Conservation (phyloP, 2,888 invertebrate genomes). For the Drosophila helvetica region DNA sequence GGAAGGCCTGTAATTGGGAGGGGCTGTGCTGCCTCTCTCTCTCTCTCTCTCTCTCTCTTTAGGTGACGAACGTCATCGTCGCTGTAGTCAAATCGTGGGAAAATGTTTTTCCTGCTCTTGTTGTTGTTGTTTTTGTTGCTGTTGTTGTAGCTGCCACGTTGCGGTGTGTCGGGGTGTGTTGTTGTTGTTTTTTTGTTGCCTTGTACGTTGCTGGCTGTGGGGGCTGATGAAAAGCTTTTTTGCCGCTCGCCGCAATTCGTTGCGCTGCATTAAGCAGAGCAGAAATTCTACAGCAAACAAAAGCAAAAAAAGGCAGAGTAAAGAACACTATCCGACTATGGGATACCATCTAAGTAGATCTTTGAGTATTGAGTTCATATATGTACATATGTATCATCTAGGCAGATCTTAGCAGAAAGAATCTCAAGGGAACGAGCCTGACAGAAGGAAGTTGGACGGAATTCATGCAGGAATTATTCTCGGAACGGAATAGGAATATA, state of each 20-base stretch:
- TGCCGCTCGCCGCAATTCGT: constrained; percentile 67
- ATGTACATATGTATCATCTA: not conserved
- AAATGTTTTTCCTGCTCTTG: constrained; percentile 41
- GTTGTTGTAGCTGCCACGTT: constrained; percentile 38
- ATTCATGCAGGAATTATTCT: too few species aligned
- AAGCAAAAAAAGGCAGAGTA: constrained; percentile 3
- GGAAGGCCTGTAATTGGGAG: not conserved
- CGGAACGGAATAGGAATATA: too few species aligned
- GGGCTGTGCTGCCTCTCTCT: constrained; percentile 31
- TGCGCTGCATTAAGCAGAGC: constrained; percentile 72
- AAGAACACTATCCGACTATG: not conserved
- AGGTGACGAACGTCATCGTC: constrained; percentile 45
- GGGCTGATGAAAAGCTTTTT: constrained; percentile 70
- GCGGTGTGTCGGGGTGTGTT: constrained; percentile 49
- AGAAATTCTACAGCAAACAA: constrained; percentile 36
- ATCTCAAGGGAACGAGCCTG: too few species aligned
- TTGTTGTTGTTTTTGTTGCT: constrained; percentile 35
- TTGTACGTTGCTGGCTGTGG: constrained; percentile 49
- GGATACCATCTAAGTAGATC: not conserved
- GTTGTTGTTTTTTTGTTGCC: constrained; percentile 34
- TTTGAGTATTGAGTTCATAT: not conserved
- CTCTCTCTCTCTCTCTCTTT: constrained; percentile 24
- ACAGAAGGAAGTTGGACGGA: too few species aligned
- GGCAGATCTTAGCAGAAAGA: not conserved
- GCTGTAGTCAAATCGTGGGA: constrained; percentile 41